These are phyloP conservation scores for Tenthredo scrophulariae DNA, from an alignment of 2,888 invertebrate species.

Conservation along the genomic window DNA sequence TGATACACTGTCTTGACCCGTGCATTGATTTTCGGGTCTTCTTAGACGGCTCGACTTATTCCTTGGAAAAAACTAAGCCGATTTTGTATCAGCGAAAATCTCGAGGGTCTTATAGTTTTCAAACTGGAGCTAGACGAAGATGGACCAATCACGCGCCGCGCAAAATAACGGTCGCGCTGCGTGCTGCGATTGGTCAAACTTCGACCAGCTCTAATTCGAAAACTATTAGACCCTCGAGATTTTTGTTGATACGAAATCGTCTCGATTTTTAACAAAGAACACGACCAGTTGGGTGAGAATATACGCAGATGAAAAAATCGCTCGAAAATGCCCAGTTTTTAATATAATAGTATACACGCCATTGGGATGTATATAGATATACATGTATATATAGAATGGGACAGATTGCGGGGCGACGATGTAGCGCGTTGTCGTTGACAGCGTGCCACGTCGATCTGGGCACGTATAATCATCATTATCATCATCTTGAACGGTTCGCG, in stretches of 20 bases:
- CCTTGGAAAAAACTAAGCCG: not conserved
- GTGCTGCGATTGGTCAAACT: slow-evolving; percentile 13
- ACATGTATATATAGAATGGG: slow-evolving; percentile 20
- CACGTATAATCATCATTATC: slow-evolving; percentile 40
- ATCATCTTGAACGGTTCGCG: slow-evolving; percentile 41
- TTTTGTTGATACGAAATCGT: slow-evolving; percentile 14
- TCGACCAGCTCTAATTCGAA: slow-evolving; percentile 5
- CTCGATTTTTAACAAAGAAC: not conserved
- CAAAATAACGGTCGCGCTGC: not conserved
- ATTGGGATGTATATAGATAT: not conserved
- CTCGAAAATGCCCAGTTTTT: not conserved
- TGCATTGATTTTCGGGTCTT: not conserved
- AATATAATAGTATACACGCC: not conserved
- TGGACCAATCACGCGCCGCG: not conserved
- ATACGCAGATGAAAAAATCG: not conserved
- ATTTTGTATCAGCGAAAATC: not conserved
- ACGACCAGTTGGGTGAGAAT: not conserved
- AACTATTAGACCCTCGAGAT: not conserved
- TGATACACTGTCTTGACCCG: not conserved
- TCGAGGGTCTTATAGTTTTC: not conserved
- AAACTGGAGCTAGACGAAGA: not conserved
- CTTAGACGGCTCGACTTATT: not conserved
- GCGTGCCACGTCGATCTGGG: slow-evolving; percentile 30
- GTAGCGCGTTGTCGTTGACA: slow-evolving; percentile 40
- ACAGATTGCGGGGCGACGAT: slow-evolving; percentile 13